A percentile compares a stretch with the other conserved stretches of the same genome.
phyloP scores from a whole-genome alignment of 92 coral and sea anemone genomes.

The Virgularia gustaviana region DNA sequence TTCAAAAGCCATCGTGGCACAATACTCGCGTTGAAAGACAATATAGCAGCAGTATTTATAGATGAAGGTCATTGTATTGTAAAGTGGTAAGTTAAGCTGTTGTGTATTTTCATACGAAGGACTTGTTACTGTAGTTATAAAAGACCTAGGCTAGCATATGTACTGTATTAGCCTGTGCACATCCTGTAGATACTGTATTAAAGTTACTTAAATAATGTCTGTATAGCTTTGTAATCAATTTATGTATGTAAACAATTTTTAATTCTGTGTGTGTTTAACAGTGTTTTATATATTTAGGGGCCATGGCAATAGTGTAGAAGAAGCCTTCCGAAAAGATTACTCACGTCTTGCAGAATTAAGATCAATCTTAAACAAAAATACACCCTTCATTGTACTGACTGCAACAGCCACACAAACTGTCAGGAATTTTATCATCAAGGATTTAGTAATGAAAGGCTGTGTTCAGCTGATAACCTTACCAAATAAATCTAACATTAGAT shows the following conservation, averaged over 20 bases:
- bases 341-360: slow-evolving; percentile 18
- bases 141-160: no score
- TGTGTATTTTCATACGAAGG: no score
- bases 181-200: no score
- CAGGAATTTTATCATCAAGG: slow-evolving; percentile 13
- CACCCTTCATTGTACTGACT: slow-evolving; percentile 14
- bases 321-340: slow-evolving; percentile 11
- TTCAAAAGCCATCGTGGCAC: slow-evolving; percentile 36
- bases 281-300: no score
- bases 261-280: no score
- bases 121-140: no score
- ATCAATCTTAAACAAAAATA: slow-evolving; percentile 5
- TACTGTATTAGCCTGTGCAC: no score
- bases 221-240: no score
- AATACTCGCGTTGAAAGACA: slow-evolving; percentile 27
- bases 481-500: slow-evolving; percentile 40
- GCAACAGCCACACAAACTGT: slow-evolving; percentile 14
- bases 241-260: no score
- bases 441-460: slow-evolving; percentile 38
- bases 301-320: slow-evolving; percentile 2
- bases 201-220: no score
- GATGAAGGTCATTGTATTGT: slow-evolving; percentile 38
- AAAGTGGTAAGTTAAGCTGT: slow-evolving; percentile 3
- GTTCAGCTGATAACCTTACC: slow-evolving; percentile 32
- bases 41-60: slow-evolving; percentile 27